Evolutionary conservation across 2,888 invertebrate species (phyloP).

Genomic region (Eristalis arbustorum): DNA sequence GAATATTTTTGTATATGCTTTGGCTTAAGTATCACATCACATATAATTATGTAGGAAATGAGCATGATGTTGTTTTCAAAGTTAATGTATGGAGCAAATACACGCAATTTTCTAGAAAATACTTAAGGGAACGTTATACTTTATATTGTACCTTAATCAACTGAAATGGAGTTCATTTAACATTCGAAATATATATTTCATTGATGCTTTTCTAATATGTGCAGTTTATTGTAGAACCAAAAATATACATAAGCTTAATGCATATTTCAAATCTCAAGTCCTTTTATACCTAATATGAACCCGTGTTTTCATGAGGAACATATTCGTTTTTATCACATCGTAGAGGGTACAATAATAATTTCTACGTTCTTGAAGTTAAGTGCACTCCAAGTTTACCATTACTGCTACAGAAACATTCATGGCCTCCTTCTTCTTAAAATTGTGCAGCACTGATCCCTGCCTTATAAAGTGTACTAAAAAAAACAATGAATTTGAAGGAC

Average conservation of each 20-base stretch:
- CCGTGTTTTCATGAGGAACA: constrained; percentile 1
- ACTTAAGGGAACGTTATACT: too few relatives aligned
- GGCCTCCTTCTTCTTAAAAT: neutral
- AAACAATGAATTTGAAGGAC: constrained; percentile 7
- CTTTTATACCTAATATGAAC: neutral
- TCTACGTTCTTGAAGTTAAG: neutral
- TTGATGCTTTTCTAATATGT: neutral
- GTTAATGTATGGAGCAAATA: neutral
- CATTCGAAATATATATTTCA: neutral
- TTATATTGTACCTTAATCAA: neutral
- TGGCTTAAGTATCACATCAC: neutral
- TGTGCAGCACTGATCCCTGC: constrained; percentile 8
- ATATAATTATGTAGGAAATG: neutral
- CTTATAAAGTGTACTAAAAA: constrained; percentile 10
- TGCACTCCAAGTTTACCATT: constrained; percentile 13
- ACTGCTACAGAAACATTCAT: constrained; percentile 1
- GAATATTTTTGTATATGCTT: neutral
- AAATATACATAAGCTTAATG: neutral
- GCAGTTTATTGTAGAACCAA: neutral
- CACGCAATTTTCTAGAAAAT: too few relatives aligned
- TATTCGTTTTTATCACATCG: neutral
- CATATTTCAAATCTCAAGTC: neutral
- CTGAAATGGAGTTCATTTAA: neutral
- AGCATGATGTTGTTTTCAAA: neutral
- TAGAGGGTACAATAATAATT: constrained; percentile 5